A percentile compares a stretch with the other conserved stretches of the same genome.
Conservation (phyloP, 1,140 invertebrate species). For the Drosophila teissieri region DNA sequence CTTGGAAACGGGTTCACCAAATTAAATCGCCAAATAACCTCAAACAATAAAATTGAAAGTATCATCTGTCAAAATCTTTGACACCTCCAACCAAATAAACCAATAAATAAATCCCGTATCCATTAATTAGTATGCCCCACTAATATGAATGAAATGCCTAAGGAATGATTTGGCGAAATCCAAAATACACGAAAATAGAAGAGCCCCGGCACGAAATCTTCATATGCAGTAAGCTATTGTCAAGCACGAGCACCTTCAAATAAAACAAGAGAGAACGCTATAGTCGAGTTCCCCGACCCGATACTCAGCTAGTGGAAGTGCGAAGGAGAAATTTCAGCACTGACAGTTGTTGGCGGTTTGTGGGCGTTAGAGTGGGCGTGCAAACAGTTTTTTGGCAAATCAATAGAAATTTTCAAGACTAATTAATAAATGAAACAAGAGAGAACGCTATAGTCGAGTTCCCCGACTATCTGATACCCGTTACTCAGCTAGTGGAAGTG, state of each 20-base stretch:
- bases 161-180: slow-evolving; percentile 50
- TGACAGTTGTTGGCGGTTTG: too few relatives aligned
- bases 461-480: too few relatives aligned
- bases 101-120: slow-evolving; percentile 24
- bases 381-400: too few relatives aligned
- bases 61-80: slow-evolving; percentile 25
- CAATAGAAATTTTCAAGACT: too few relatives aligned
- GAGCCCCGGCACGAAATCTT: slow-evolving; percentile 6
- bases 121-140: slow-evolving; percentile 41
- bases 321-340: too few relatives aligned
- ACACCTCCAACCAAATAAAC: slow-evolving; percentile 32
- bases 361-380: too few relatives aligned
- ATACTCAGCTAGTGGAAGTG: too few relatives aligned
- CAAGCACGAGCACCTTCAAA: slow-evolving; percentile 41
- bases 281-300: too few relatives aligned
- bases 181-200: slow-evolving; percentile 27
- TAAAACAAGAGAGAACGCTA: too few relatives aligned
- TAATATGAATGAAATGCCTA: slow-evolving; percentile 58
- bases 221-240: slow-evolving; percentile 43
- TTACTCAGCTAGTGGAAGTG: too few relatives aligned
- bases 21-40: slow-evolving; percentile 18
- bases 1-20: slow-evolving; percentile 1
- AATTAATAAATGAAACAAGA: too few relatives aligned
- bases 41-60: slow-evolving; percentile 43
- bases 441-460: too few relatives aligned